Evolutionary conservation across 2,113 vertebrate species (phyloP).

Genomic region (Lichenostomus cassidix): DNA sequence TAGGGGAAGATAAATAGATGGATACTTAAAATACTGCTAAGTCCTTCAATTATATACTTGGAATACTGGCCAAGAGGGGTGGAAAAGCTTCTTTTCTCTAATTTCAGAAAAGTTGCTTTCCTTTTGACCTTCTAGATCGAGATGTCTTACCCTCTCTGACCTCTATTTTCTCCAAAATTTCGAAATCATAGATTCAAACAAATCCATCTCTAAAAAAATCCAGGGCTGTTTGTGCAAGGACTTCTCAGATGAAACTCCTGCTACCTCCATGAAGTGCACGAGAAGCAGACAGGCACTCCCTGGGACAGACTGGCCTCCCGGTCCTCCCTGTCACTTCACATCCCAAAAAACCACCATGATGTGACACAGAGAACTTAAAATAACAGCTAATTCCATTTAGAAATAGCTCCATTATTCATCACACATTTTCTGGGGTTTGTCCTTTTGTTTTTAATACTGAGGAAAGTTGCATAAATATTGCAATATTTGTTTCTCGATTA

Average conservation of each 20-base stretch:
- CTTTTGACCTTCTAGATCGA: neutral
- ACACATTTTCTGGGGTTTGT: neutral
- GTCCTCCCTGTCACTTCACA: neutral
- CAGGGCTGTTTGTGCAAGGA: neutral
- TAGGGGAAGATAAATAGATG: neutral
- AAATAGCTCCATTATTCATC: neutral
- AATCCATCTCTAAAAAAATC: neutral
- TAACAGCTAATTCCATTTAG: neutral
- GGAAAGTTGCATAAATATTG: neutral
- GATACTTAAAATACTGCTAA: neutral
- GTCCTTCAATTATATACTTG: neutral
- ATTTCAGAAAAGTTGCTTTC: neutral
- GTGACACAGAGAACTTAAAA: neutral
- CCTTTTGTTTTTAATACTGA: neutral
- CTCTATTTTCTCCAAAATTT: neutral
- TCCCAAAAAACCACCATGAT: neutral
- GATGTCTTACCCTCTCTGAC: neutral
- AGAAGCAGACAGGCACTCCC: neutral
- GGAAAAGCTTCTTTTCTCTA: neutral
- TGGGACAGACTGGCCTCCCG: neutral
- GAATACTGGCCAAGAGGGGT: neutral
- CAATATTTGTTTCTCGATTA: neutral
- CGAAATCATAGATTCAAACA: neutral
- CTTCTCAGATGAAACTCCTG: neutral
- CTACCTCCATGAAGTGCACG: neutral